Conservation (phyloP, 2,888 invertebrate species). For the Calliopum simillimum region DNA sequence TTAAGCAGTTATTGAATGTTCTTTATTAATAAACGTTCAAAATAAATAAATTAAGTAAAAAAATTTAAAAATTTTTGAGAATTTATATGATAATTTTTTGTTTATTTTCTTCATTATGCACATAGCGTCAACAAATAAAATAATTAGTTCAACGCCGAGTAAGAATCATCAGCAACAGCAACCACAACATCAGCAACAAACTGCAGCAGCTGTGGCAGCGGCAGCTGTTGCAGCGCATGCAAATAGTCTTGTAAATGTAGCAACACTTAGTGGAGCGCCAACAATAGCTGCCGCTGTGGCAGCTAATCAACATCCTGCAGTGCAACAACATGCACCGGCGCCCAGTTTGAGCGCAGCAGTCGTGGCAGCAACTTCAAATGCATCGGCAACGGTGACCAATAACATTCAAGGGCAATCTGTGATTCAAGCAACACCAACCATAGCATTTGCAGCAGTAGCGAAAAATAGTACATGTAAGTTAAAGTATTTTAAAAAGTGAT, state of each 20-base stretch:
- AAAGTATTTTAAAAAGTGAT: neutral
- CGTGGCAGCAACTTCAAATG: conserved; percentile 42
- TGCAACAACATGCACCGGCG: conserved; percentile 63
- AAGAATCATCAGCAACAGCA: conserved; percentile 62
- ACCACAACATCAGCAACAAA: conserved; percentile 62
- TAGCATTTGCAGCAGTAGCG: conserved; percentile 76
- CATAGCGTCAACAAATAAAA: conserved; percentile 55
- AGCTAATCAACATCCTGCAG: conserved; percentile 56
- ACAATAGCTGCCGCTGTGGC: conserved; percentile 50
- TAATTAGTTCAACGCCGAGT: conserved; percentile 67
- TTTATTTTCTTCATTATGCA: conserved; percentile 4
- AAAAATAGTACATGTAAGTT: conserved; percentile 68
- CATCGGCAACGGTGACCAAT: conserved; percentile 49
- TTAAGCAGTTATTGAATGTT: no score
- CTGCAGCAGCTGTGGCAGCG: conserved; percentile 48
- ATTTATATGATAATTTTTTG: neutral
- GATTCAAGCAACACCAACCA: conserved; percentile 67
- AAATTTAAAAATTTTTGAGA: neutral
- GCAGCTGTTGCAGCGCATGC: conserved; percentile 46
- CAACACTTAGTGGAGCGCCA: conserved; percentile 42
- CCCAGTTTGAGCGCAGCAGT: conserved; percentile 58
- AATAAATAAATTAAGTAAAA: no score
- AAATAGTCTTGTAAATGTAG: conserved; percentile 42
- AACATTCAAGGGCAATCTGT: conserved; percentile 67
- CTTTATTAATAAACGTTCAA: no score